Evolutionary conservation across 2,113 vertebrate species (phyloP), one percentile per base, ranked within the genome.

Genomic region (Burhinus bistriatus): DNA sequence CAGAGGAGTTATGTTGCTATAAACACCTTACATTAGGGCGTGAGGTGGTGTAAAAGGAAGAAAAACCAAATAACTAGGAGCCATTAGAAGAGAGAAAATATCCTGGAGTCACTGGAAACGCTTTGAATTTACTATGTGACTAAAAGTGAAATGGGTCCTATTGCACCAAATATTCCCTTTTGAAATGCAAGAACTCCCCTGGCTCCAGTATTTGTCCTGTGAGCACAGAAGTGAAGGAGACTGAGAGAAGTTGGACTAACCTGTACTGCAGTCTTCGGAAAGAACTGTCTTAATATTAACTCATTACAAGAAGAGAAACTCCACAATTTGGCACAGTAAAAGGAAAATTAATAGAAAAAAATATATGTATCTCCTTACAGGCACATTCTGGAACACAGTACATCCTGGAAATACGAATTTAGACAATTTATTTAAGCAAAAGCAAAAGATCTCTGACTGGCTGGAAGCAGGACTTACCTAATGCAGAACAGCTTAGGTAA

Each of bases 381-480:
- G 34, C 73, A 93, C 49, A 66, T 95, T 92, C 83, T 95, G 72
- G 84, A 91, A 90, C 70, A 70, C 6, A 6, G 68, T 47, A 93
- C 66, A 75, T 90, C 54, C 90, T 93, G 94, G 91, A 88, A 97
- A 97, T 83, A 68, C 32, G 76, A 96, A 97, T 94, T 92, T 65
- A 71, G 42, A 36, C 34, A 94, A 69, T 96, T 97, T 95, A 93
- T 61, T 93, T 89, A 90, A 95, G 57, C 18, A 26, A 66, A 64
- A 8, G 45, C 49, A 38, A 61, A 88, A 84, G 45, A 78, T 85
- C 49, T 93, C 79, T 92, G 71, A 55, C 89, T 93, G 83, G 30
- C 76, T 73, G 89, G 62, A n/a, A 81, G 59, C 64, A 80, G 64
- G 77, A 88, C 58, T 88, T 84, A 62, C 62, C 42, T 89, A 94